Evolutionary conservation across 2,888 invertebrate genomes (phyloP).

Genomic region (Ophion costatus): DNA sequence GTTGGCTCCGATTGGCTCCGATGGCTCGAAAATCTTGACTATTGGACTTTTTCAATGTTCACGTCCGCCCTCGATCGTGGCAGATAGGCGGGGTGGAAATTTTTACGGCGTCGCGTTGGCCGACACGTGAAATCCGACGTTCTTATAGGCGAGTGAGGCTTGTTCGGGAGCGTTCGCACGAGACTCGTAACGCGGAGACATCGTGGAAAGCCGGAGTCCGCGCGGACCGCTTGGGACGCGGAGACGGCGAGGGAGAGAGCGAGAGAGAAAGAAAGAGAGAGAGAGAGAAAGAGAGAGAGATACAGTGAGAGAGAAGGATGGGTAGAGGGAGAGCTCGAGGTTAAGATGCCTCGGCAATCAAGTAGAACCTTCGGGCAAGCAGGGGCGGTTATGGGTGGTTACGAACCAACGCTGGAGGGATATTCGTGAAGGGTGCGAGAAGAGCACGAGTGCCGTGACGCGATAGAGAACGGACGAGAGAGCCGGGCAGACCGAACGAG

Average conservation of each 20-base stretch:
- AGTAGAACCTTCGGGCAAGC: conserved; percentile 83
- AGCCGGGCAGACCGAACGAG: conserved; percentile 57
- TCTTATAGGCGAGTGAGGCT: conserved; percentile 72
- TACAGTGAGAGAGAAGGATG: conserved; percentile 31
- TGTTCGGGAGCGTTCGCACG: neutral
- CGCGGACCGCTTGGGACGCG: conserved; percentile 73
- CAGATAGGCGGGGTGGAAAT: conserved; percentile 76
- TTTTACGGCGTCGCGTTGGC: conserved; percentile 76
- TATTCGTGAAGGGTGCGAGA: conserved; percentile 69
- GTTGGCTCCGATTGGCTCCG: conserved; percentile 61
- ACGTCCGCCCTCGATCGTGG: conserved; percentile 77
- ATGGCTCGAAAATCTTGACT: conserved; percentile 40
- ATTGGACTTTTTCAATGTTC: conserved; percentile 79
- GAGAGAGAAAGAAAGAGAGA: conserved; percentile 22
- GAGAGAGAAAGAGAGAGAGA: conserved; percentile 42
- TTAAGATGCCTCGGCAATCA: conserved; percentile 84
- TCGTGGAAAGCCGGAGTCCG: conserved; percentile 71
- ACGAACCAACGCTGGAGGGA: conserved; percentile 70
- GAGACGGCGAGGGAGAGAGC: conserved; percentile 16
- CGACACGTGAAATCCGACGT: conserved; percentile 46
- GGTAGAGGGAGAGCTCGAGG: conserved; percentile 71
- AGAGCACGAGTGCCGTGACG: conserved; percentile 58
- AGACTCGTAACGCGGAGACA: neutral
- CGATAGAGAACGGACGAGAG: conserved; percentile 64
- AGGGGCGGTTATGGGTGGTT: conserved; percentile 83